A percentile compares a stretch with the other conserved stretches of the same genome.
phyloP scores from a whole-genome alignment of 2,888 invertebrate species.

The Pseudanteris insignis region DNA sequence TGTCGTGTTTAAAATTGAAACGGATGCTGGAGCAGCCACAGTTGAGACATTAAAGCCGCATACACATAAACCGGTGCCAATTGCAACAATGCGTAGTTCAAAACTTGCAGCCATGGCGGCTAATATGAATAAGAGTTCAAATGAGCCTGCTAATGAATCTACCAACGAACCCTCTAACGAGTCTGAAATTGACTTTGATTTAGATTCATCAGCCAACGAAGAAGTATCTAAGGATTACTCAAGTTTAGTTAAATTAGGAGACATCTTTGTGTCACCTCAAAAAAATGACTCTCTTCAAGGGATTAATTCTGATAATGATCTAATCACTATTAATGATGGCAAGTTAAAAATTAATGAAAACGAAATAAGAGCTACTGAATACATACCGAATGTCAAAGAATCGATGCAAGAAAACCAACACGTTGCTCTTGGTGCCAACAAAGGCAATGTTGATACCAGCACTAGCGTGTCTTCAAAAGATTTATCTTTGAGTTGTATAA shows the following conservation, averaged over 20 bases:
- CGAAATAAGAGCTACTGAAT: not conserved
- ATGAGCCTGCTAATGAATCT: conserved; percentile 15
- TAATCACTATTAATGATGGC: conserved; percentile 8
- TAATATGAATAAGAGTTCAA: conserved; percentile 54
- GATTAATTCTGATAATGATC: conserved; percentile 7
- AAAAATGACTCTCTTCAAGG: not conserved
- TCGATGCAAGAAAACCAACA: not conserved
- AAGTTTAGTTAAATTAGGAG: conserved; percentile 50
- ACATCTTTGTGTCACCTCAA: conserved; percentile 54
- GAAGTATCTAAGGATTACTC: conserved; percentile 40
- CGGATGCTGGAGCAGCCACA: conserved; percentile 40
- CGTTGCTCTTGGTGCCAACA: not conserved
- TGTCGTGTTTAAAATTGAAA: conserved; percentile 55
- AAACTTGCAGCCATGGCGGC: conserved; percentile 64
- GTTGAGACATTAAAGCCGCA: not conserved
- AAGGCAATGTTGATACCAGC: conserved; percentile 28
- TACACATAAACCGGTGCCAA: conserved; percentile 53
- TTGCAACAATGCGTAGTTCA: conserved; percentile 59
- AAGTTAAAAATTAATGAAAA: not conserved
- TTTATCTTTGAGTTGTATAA: conserved; percentile 60
- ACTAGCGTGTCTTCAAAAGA: conserved; percentile 40
- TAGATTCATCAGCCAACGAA: not conserved
- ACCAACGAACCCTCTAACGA: conserved; percentile 17
- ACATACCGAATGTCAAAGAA: too few species aligned
- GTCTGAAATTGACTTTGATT: conserved; percentile 18